Evolutionary conservation across 1,140 invertebrate species (phyloP), one percentile per base, ranked within the genome.

Genomic region (Drosophila saltans): DNA sequence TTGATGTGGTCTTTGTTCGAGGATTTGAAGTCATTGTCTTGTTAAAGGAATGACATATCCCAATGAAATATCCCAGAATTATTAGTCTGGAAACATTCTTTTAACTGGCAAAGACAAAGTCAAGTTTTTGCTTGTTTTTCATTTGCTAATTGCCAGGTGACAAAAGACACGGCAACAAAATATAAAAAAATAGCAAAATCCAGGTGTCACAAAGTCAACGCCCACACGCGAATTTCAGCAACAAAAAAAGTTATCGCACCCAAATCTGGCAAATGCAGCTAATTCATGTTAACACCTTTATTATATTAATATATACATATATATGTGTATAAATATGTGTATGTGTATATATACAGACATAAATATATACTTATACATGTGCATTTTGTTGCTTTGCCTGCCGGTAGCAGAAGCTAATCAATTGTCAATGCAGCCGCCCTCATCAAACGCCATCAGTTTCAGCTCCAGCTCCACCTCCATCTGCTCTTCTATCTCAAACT

Each of bases 361-460:
- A 16, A 16, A 16, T 16, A 16, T 16, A 16, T 16, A 16, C 16
- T 16, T 16, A 16, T 16, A 16, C 16, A 16, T 16, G 16, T 16
- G 16, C 16, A 16, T 16, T 16, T 16, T 73, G 30, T 48, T 30
- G 66, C 59, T 52, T 52, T 52, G 59, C 65, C 66, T 67, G 39
- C 55, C 30, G 63, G 69, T 66, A 45, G 60, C 62, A 52, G 33
- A 52, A 72, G 80, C 83, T 89, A 88, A 88, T 88, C 84, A 79
- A 88, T 88, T 88, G 84, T 88, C 84, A 88, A 89, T 69, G 84
- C 84, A 71, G 80, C 84, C 84, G 84, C 84, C 84, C 84, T 89
- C 84, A 88, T 89, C 80, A 84, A 88, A 88, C 80, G 84, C 78
- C 65, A 52, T 21, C 21, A 52, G 45, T 21, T 52, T 24, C n/a